Percentiles rank a stretch among this genome's conserved stretches.
phyloP scores from a whole-genome alignment of 2,113 vertebrate species.

The Odocoileus hemionus region DNA sequence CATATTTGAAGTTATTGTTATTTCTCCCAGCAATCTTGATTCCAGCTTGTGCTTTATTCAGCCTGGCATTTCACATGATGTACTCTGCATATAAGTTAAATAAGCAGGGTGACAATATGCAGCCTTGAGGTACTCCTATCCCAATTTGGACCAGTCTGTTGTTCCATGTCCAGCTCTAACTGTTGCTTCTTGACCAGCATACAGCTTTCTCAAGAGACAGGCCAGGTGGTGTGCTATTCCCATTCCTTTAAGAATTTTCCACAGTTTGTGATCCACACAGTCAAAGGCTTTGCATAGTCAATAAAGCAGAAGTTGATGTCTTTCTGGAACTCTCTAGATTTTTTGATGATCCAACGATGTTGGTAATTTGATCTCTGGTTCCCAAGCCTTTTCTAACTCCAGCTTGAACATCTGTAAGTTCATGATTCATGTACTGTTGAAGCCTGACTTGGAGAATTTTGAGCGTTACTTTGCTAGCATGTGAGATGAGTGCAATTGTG shows the following conservation, averaged over 20 bases:
- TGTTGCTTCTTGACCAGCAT: background rate
- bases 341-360: fast-evolving
- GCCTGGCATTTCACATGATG: background rate
- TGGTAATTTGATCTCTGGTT: background rate
- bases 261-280: background rate
- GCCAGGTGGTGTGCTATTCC: background rate
- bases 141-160: background rate
- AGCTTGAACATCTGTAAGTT: background rate
- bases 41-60: background rate
- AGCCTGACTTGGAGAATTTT: background rate
- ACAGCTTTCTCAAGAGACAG: background rate
- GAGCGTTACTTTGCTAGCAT: background rate
- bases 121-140: background rate
- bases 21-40: background rate
- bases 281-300: background rate
- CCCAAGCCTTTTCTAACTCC: background rate
- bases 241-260: background rate
- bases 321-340: background rate
- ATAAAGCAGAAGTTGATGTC: background rate
- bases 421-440: background rate
- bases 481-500: background rate
- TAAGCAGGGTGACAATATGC: background rate
- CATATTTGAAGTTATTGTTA: background rate
- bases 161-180: background rate
- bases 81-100: background rate